Conservation (phyloP, 2,113 vertebrate species). For the Oncorhynchus keta region DNA sequence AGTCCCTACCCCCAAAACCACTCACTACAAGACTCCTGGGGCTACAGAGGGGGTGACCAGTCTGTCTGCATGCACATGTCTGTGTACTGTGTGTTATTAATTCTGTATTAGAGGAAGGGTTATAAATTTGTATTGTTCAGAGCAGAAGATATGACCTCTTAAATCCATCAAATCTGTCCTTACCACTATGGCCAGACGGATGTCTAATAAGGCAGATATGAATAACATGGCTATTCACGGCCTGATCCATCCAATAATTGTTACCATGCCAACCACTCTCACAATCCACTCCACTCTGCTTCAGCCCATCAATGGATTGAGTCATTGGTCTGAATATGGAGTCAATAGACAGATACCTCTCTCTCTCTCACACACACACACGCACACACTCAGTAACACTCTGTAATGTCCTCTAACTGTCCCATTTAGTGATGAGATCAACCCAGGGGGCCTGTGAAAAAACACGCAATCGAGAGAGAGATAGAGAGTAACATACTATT, state of each 20-base stretch:
- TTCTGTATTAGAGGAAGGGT: too few relatives aligned
- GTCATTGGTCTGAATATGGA: not conserved
- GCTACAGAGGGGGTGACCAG: not conserved
- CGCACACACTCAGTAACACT: slow-evolving; percentile 2
- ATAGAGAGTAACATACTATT: not conserved
- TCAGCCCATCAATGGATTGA: not conserved
- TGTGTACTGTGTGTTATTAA: too few relatives aligned
- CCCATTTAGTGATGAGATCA: slow-evolving; percentile 52
- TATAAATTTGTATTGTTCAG: too few relatives aligned
- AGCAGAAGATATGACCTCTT: too few relatives aligned
- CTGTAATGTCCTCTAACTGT: slow-evolving; percentile 55
- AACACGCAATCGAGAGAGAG: slow-evolving; percentile 45
- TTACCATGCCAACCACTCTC: not conserved
- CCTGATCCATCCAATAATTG: not conserved
- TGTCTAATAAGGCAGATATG: not conserved
- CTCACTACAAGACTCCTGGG: not conserved
- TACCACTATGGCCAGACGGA: too few relatives aligned
- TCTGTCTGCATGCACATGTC: not conserved
- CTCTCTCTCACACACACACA: not conserved
- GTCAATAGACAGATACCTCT: not conserved
- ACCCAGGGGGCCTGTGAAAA: too few relatives aligned
- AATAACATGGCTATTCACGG: not conserved
- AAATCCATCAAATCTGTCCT: too few relatives aligned
- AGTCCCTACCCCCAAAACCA: not conserved
- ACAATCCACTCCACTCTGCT: not conserved